Conservation (phyloP, 2,113 vertebrate species). For the Crocuta crocuta region DNA sequence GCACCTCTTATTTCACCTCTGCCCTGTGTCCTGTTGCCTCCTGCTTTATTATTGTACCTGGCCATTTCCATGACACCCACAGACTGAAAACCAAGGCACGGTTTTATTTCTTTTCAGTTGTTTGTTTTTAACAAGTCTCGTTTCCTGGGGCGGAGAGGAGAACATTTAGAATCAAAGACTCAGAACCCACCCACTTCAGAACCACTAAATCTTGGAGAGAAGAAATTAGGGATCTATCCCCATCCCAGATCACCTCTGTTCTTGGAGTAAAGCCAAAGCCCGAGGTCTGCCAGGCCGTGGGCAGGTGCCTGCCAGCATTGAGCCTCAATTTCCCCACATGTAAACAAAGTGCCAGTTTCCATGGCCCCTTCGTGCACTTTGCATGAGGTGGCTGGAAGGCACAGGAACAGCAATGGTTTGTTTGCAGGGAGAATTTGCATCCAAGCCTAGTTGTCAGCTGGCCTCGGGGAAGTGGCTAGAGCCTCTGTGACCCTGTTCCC, state of each 20-base stretch:
- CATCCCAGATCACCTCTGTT: background rate
- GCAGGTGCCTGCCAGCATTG: background rate
- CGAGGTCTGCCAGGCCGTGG: background rate
- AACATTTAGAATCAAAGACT: background rate
- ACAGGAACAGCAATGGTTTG: accelerated
- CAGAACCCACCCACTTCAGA: background rate
- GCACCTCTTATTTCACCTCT: background rate
- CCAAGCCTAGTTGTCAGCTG: background rate
- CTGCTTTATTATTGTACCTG: background rate
- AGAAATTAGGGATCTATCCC: background rate
- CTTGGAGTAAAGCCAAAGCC: background rate
- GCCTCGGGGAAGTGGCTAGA: background rate
- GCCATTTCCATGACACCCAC: background rate
- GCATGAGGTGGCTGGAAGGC: background rate
- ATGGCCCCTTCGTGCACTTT: background rate
- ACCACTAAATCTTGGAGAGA: background rate
- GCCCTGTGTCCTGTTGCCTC: background rate
- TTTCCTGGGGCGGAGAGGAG: background rate
- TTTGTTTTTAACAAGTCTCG: background rate
- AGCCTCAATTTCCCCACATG: background rate
- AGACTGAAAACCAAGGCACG: background rate
- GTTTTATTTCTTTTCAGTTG: background rate
- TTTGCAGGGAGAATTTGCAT: background rate
- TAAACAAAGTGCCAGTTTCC: background rate
- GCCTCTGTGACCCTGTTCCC: background rate